Conservation (phyloP, 1,140 invertebrate genomes). For the Palaemon carinicauda region DNA sequence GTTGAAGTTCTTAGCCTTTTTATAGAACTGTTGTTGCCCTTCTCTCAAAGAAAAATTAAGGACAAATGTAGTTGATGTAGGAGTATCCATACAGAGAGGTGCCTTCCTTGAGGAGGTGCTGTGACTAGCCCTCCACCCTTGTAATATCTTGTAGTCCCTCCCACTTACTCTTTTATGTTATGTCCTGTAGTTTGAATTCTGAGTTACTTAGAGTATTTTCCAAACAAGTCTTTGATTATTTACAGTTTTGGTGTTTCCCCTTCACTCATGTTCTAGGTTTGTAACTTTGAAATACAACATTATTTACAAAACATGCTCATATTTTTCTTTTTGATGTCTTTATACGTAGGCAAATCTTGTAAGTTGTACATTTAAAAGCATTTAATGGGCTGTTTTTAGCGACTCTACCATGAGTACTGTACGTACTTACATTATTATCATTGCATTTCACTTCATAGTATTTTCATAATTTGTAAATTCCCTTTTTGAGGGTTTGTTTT, state of each 20-base stretch:
- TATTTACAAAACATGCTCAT: too few species aligned
- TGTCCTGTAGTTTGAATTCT: neutral
- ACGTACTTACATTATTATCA: neutral
- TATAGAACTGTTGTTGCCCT: too few species aligned
- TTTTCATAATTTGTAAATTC: too few species aligned
- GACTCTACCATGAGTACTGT: neutral
- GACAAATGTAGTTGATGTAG: constrained; percentile 16
- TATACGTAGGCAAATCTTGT: too few species aligned
- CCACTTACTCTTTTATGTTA: neutral
- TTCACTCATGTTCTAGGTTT: neutral
- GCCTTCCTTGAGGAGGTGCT: constrained; percentile 50
- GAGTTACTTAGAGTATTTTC: neutral
- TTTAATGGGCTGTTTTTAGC: too few species aligned
- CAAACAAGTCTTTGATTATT: too few species aligned
- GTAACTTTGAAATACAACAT: neutral
- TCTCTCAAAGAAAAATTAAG: neutral
- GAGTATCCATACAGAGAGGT: constrained; percentile 49
- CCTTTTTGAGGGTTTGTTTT: too few species aligned
- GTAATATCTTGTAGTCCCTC: constrained; percentile 4
- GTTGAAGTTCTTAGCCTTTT: too few species aligned
- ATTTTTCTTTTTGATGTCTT: too few species aligned
- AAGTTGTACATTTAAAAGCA: too few species aligned
- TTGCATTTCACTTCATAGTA: too few species aligned
- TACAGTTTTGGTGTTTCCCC: neutral
- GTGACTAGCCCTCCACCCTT: constrained; percentile 25